These are phyloP conservation scores for Cassiopea andromeda DNA, from an alignment of 30 jellyfish, hydroid and myxozoan genomes.

Conservation along the genomic window DNA sequence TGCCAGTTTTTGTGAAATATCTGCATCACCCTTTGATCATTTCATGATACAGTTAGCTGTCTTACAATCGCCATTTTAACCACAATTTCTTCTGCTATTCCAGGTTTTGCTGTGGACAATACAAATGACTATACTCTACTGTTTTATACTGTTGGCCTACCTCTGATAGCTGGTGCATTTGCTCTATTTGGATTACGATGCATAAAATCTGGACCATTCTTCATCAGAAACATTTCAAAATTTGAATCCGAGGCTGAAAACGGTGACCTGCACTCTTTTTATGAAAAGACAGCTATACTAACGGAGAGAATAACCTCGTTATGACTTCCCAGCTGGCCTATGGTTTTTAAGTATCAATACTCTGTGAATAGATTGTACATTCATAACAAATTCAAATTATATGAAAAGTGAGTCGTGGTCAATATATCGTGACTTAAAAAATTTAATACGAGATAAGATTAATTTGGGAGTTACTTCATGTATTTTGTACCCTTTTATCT, in stretches of 20 bases:
- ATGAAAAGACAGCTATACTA: slow-evolving; percentile 1
- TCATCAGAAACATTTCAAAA: neutral
- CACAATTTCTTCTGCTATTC: neutral
- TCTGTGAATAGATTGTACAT: too few relatives aligned
- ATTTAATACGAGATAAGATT: too few relatives aligned
- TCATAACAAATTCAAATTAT: too few relatives aligned
- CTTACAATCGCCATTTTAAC: neutral
- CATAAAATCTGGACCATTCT: slow-evolving; percentile 28
- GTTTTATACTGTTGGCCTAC: slow-evolving; percentile 27
- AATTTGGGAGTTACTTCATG: too few relatives aligned
- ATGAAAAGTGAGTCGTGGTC: too few relatives aligned
- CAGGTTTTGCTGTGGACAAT: slow-evolving; percentile 23
- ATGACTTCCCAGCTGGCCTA: neutral
- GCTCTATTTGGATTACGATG: slow-evolving; percentile 9
- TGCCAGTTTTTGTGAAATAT: too few relatives aligned
- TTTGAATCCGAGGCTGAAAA: neutral
- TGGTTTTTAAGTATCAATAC: too few relatives aligned
- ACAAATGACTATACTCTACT: slow-evolving; percentile 13
- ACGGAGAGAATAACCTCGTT: slow-evolving; percentile 13
- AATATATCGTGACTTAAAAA: too few relatives aligned
- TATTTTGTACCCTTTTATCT: too few relatives aligned
- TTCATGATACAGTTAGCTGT: too few relatives aligned
- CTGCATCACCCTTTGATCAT: too few relatives aligned
- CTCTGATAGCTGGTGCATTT: slow-evolving; percentile 21
- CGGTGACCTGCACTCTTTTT: neutral